Base-by-base conservation (phyloP, 2,113 vertebrate genomes). In the Leptobrachium ailaonicum region DNA sequence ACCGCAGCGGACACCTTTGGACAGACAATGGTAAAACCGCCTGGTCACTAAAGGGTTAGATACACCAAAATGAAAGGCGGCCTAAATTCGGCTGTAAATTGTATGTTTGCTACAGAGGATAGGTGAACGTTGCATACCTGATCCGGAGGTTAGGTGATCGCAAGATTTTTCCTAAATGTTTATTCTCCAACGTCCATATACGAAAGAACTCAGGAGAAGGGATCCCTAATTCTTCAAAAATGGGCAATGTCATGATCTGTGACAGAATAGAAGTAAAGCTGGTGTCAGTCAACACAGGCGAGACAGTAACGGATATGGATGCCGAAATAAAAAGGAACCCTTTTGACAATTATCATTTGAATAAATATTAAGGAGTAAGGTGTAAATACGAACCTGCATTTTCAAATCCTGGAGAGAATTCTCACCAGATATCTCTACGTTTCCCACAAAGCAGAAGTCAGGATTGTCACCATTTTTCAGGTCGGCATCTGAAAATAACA, bases 381-480 rank as follows among this genome's bases (percentile, higher is more conserved):
- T 50, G 8, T 4, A 5, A 50, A 50, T 50, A 67, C 88, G 83
- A 87, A 98, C 97, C 96, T 98, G 96, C 84, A 89, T 88, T 87
- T 97, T 98, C 53, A 99, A 90, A 32, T 99, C 95, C 6, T 90
- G 90, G 85, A 99, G 75, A 0, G 89, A 88, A 70, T 93, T 93
- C 6, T 96, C 95, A 71, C 91, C 94, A 5, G 94, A 90, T 86
- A 98, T 95, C 76, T 97, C 94, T 54, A 97, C 70, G 71, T 90
- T 87, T 44, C 96, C 96, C 83, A 93, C 82, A 47, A 83, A 90
- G 72, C 70, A 88, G 7, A 95, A 91, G 50, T 90, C 79, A 42
- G 44, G 77, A 41, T 80, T 85, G 1, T 66, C 5, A n/a, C 83
- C 83, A 14, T 14, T 0, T 0, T 67, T 40, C 1, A 68, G 74